Evolutionary conservation across 2,113 vertebrate genomes (phyloP).

Genomic region (Oryzias curvinotus): DNA sequence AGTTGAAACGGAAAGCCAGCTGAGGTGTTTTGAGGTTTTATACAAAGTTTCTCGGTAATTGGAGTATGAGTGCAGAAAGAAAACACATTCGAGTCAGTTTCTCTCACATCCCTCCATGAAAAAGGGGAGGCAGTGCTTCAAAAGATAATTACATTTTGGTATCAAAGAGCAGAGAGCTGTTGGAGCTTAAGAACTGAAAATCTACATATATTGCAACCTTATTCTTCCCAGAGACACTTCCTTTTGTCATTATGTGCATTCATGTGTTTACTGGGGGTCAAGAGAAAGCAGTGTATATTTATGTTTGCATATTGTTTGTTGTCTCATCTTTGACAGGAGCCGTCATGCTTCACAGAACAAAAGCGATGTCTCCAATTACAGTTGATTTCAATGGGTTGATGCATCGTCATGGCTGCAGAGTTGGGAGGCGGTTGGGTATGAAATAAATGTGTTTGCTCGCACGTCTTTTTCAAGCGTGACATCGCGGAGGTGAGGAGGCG

Average conservation of each 20-base stretch:
- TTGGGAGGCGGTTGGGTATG: conserved; percentile 58
- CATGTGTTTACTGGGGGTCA: conserved; percentile 27
- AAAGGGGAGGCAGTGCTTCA: conserved; percentile 47
- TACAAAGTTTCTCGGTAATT: conserved; percentile 70
- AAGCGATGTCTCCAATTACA: conserved; percentile 59
- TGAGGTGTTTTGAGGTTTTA: conserved; percentile 66
- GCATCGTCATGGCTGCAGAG: conserved; percentile 56
- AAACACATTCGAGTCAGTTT: conserved; percentile 50
- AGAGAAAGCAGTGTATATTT: conserved; percentile 11
- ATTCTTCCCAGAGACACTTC: conserved; percentile 23
- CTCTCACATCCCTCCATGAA: conserved; percentile 45
- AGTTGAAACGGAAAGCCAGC: conserved; percentile 14
- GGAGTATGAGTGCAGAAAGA: conserved; percentile 60
- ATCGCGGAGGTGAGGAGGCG: neutral
- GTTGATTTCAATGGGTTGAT: conserved; percentile 68
- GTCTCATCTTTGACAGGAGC: conserved; percentile 45
- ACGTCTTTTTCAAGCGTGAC: conserved; percentile 17
- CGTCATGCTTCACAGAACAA: conserved; percentile 55
- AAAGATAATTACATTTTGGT: conserved; percentile 68
- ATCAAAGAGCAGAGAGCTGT: conserved; percentile 60
- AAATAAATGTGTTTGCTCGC: conserved; percentile 29
- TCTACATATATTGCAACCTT: conserved; percentile 21
- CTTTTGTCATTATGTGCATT: conserved; percentile 4
- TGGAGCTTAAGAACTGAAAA: conserved; percentile 39
- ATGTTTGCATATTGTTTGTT: conserved; percentile 60